Base-by-base conservation (phyloP, 2,888 invertebrate genomes). In the Sialis lutaria region DNA sequence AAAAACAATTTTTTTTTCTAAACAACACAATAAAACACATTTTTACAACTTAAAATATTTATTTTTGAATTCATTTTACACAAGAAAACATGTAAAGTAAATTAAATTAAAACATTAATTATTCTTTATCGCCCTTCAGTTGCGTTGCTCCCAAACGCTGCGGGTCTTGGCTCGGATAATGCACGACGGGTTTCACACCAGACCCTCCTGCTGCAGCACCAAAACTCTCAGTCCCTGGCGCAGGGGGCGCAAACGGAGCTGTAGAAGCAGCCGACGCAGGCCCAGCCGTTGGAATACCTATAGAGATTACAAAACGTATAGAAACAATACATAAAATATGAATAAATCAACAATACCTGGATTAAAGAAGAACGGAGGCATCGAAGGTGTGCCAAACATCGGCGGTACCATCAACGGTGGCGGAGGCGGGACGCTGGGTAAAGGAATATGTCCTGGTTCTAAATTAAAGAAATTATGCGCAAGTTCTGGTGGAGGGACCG, bases 161-260 rank as follows among this genome's bases (percentile, higher is more conserved):
- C 0, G 97, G 97, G 72, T 98, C 97, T 65, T 97, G 97, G 60
- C 93, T 93, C 4, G 97, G 96, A 72, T 98, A 98, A 67, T 96
- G 93, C 42, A 81, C 69, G 49, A 75, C 72, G 1, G 75, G 70
- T 1, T 77, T 66, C 5, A 50, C 56, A 6, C 54, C 57, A 12
- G 59, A 56, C 72, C 74, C 48, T 67, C 69, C 12, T 68, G 67
- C 12, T 64, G 45, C 49, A 43, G 56, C 9, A 51, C 48, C 53
- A 53, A 40, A 51, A 42, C 32, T 46, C 46, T 37, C 50, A 40
- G 52, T 44, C 50, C 55, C 50, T 9, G 48, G 31, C 32, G 51
- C 44, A 37, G 51, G 45, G 55, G 71, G 67, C 59, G 58, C 52
- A 32, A 73, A 67, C 33, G 69, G 67, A 57, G 68, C 64, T 66